Evolutionary conservation across 2,113 vertebrate genomes (phyloP), one percentile per base, ranked within the genome.

Genomic region (Chaenocephalus aceratus): DNA sequence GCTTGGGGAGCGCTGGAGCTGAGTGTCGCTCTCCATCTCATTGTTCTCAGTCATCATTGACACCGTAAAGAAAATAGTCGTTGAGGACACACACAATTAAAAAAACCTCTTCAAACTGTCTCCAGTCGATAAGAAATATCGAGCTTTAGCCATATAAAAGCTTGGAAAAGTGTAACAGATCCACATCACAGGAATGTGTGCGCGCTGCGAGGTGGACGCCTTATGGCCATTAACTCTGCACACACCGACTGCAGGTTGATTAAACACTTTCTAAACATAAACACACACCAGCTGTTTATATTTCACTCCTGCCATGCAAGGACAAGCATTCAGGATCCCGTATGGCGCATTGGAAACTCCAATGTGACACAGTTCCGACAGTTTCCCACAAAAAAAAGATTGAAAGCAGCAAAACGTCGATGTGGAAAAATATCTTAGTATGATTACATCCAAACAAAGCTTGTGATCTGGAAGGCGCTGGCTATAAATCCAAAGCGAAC

Each of bases 11-110:
- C 91, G 93, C 87, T 95, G 94, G 21, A 95, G 87, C 89, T 96
- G 95, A 30, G 93, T 88, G 26, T 97, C 95, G 60, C 91, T 95
- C 85, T 96, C 96, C 88, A 94, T 96, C 92, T 96, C 96, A 64
- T 77, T 95, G 85, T 93, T 96, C 81, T 96, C 96, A 8, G 95
- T 96, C 95, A 96, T 96, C 85, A 82, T 91, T 23, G 72, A 48
- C 13, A 18, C 21, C 0, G 69, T 34, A 82, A 9, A 34, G 73
- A 23, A 13, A 53, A 12, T 30, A 62, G 44, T 26, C 45, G 30
- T 16, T 59, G 14, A 14, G 34, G 34, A 30, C 8, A 67, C 57
- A 34, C 53, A 61, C 1, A 48, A 36, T 26, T 36, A 60, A 69
- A 58, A 48, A 79, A 68, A 86, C 67, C 68, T 89, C 80, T 67